Percentiles rank a stretch among this genome's conserved stretches.
Conservation (phyloP, 2,113 vertebrate genomes). For the Brienomyrus longianalis region DNA sequence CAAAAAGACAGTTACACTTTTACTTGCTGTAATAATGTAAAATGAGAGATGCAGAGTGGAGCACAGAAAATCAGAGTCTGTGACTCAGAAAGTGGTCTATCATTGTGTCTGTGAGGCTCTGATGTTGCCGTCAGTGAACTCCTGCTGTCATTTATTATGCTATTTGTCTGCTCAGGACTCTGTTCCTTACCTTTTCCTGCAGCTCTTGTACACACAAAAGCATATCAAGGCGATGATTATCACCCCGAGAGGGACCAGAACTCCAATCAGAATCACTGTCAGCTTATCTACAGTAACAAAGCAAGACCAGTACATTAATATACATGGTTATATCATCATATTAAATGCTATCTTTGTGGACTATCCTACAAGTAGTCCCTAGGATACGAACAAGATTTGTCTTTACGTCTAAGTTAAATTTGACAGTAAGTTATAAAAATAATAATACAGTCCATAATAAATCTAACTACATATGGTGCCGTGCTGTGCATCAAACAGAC, state of each 20-base stretch:
- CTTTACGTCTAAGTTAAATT: not conserved
- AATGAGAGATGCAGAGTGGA: not conserved
- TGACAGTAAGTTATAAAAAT: not conserved
- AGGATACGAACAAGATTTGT: not conserved
- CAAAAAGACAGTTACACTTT: not conserved
- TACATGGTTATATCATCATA: not conserved
- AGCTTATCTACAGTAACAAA: slow-evolving; percentile 30
- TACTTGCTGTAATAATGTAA: not conserved
- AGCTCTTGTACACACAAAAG: slow-evolving; percentile 40
- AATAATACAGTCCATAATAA: not conserved
- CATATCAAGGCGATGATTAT: slow-evolving; percentile 31
- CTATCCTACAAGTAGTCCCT: not conserved
- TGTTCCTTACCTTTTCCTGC: slow-evolving; percentile 40
- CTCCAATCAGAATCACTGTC: slow-evolving; percentile 52
- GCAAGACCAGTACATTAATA: not conserved
- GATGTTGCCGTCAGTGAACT: not conserved
- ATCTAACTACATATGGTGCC: too few species aligned
- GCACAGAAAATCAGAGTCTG: not conserved
- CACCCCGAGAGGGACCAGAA: slow-evolving; percentile 42
- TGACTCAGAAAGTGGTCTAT: not conserved
- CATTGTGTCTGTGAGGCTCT: not conserved
- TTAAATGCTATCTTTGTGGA: not conserved
- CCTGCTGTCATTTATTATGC: not conserved
- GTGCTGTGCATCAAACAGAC: not conserved
- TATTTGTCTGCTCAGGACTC: not conserved